Base-by-base conservation (phyloP, 2,888 invertebrate species). In the Himalopsyche tibetana region DNA sequence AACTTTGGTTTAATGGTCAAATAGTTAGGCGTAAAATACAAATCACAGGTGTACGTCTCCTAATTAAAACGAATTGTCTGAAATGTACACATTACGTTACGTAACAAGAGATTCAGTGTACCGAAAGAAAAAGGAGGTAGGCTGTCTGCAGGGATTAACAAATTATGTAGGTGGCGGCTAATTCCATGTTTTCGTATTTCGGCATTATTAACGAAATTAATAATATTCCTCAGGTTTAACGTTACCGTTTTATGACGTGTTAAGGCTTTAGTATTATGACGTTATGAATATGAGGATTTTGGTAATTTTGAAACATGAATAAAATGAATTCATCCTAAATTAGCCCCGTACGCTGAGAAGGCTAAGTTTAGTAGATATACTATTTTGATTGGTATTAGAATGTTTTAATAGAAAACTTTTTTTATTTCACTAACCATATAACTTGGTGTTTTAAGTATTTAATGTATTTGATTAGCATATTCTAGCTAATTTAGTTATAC, bases 61-160 rank as follows among this genome's bases (percentile, higher is more conserved):
- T 63, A 63, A 63, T 63, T 63, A 63, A 63, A 63, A 63, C 63
- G 63, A 63, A 63, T 63, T 63, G 19, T 19, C 63, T 63, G 19
- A 19, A 63, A 28, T 63, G 19, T 63, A 63, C 63, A 63, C 28
- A 63, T 63, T 19, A 63, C 6, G 63, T 63, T 9, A 17, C 6
- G 63, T 63, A 63, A 63, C 11, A 63, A 2, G n/a, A 63, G 63
- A 63, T 28, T 63, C 63, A n/a, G 19, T 28, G 63, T n/a, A 11
- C 63, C 28, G 8, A n/a, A 19, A 19, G 56, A 56, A 63, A 63
- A 63, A 63, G 19, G 63, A 15, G 12, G 51, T 12, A 51, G 51
- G 19, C n/a, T 11, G 63, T 19, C 63, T 63, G 9, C 5, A 8
- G 63, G 63, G 63, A 63, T 63, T 28, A 63, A 63, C 63, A 63